phyloP scores from a whole-genome alignment of 2,888 invertebrate genomes.

The Trachelus stipa region DNA sequence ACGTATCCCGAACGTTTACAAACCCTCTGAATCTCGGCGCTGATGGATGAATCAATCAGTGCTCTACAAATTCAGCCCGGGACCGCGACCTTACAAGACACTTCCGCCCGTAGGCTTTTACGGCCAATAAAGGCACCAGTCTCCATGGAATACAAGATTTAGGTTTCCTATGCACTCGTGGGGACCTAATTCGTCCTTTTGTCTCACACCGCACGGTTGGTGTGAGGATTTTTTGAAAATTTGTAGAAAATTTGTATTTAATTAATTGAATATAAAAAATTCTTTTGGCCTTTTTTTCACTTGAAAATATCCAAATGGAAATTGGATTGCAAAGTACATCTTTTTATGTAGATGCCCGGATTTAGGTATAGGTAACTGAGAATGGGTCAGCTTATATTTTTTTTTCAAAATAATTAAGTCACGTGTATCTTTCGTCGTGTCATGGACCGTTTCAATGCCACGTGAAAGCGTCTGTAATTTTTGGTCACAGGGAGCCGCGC shows the following conservation, averaged over 20 bases:
- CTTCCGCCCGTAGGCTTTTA: constrained; percentile 36
- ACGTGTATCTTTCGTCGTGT: background rate
- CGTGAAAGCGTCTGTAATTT: background rate
- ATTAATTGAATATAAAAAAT: background rate
- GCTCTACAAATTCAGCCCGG: constrained; percentile 17
- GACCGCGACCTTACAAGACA: constrained; percentile 20
- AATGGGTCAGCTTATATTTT: background rate
- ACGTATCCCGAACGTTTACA: constrained; percentile 1
- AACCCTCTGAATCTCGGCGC: constrained; percentile 7
- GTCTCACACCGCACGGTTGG: background rate
- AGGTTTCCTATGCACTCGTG: constrained; percentile 42
- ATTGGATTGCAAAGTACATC: too few species aligned
- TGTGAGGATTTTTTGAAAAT: background rate
- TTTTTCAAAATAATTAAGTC: background rate
- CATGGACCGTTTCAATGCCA: background rate
- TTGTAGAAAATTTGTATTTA: background rate
- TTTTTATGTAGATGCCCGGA: background rate
- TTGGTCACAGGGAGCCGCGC: background rate
- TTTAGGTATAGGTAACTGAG: background rate
- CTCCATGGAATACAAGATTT: constrained; percentile 40
- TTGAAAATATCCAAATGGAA: background rate
- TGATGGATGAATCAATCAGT: constrained; percentile 22
- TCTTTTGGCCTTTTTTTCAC: background rate
- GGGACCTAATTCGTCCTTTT: background rate
- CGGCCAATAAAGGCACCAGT: constrained; percentile 39